phyloP scores from a whole-genome alignment of 2,797 vertebrate species.

The Geotrypetes seraphini region DNA sequence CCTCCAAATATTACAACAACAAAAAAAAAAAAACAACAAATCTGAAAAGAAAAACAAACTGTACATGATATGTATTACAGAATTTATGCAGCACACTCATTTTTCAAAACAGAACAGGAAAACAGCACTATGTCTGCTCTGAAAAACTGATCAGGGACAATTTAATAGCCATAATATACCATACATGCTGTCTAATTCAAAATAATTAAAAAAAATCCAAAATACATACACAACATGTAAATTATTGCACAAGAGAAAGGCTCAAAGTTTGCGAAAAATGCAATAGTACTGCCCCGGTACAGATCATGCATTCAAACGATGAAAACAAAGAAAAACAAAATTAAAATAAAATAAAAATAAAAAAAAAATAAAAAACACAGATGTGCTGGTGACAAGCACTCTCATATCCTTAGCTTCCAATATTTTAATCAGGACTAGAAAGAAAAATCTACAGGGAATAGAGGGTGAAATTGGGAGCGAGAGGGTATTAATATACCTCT shows the following conservation, averaged over 20 bases:
- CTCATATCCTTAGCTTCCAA: conserved; percentile 78
- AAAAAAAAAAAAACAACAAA: too few relatives aligned
- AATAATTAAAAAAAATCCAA: conserved; percentile 62
- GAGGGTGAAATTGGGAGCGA: conserved; percentile 26
- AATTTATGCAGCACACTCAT: conserved; percentile 93
- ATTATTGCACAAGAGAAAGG: conserved; percentile 99
- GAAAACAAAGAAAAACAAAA: conserved; percentile 58
- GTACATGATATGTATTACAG: conserved; percentile 98
- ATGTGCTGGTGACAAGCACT: conserved; percentile 97
- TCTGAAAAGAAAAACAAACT: conserved; percentile 96
- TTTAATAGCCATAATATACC: conserved; percentile 97
- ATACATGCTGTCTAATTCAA: conserved; percentile 95
- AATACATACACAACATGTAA: conserved; percentile 99
- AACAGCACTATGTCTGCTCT: conserved; percentile 96
- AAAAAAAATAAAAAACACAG: conserved; percentile 61
- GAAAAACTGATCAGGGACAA: conserved; percentile 97
- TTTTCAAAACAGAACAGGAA: conserved; percentile 81
- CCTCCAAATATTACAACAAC: conserved; percentile 86
- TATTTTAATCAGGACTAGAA: conserved; percentile 77
- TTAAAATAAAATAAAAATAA: not conserved
- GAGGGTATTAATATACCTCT: conserved; percentile 74
- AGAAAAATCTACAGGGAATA: conserved; percentile 78
- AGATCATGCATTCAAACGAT: conserved; percentile 99
- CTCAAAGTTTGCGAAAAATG: conserved; percentile 99
- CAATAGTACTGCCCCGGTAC: conserved; percentile 99